Conservation (phyloP, 2,113 vertebrate species). For the Boleophthalmus pectinirostris region DNA sequence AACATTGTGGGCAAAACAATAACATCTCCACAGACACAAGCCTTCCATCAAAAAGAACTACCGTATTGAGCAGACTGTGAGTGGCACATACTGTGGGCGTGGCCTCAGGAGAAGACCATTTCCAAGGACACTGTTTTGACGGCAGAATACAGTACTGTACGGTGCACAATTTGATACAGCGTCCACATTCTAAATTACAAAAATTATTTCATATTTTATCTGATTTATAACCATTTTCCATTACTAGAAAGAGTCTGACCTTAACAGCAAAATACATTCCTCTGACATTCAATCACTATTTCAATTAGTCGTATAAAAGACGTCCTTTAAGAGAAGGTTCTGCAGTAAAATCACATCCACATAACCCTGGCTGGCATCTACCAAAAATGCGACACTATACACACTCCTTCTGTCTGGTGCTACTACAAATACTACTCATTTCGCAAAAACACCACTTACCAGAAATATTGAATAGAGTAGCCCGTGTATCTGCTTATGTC, state of each 20-base stretch:
- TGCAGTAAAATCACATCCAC: not conserved
- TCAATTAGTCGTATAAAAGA: not conserved
- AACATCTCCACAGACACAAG: no score
- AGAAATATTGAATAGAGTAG: no score
- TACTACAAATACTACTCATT: no score
- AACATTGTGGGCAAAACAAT: no score
- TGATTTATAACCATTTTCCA: not conserved
- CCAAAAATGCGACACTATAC: no score
- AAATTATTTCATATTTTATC: not conserved
- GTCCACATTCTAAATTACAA: not conserved
- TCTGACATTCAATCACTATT: not conserved
- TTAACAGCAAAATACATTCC: not conserved
- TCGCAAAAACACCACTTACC: no score
- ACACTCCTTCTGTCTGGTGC: no score
- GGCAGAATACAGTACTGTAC: not conserved
- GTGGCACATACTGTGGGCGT: slow-evolving; percentile 13
- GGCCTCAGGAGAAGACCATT: slow-evolving; percentile 7
- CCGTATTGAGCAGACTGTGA: slow-evolving; percentile 13
- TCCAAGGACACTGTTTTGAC: slow-evolving; percentile 22
- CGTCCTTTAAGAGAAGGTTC: not conserved
- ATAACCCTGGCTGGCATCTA: not conserved
- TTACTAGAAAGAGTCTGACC: not conserved
- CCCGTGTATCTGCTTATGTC: slow-evolving; percentile 1
- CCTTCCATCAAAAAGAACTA: not conserved
- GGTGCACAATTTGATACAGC: not conserved